Conservation (phyloP, 2,797 vertebrate genomes). For the Toxotes lorentzi region DNA sequence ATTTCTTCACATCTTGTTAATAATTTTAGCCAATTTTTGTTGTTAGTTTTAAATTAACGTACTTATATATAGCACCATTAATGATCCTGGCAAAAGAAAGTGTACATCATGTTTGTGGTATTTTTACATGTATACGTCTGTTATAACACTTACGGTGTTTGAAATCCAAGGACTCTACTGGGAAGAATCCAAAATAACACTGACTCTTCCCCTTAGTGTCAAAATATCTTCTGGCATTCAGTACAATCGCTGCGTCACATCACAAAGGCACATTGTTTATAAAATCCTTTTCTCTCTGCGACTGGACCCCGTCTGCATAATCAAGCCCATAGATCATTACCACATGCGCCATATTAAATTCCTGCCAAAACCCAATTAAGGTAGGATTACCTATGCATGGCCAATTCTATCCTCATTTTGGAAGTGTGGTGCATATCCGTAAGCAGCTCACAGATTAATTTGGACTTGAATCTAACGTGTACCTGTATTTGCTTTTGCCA, state of each 20-base stretch:
- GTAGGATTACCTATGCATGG: constrained; percentile 73
- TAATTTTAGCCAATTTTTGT: too few relatives aligned
- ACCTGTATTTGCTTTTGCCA: constrained; percentile 45
- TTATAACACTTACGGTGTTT: not conserved
- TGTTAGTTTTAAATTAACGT: too few relatives aligned
- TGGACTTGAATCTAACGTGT: constrained; percentile 36
- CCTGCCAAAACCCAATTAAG: constrained; percentile 71
- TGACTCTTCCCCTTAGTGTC: not conserved
- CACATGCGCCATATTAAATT: constrained; percentile 66
- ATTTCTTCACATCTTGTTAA: too few relatives aligned
- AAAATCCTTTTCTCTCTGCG: constrained; percentile 41
- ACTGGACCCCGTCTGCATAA: constrained; percentile 57
- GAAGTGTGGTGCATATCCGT: constrained; percentile 42
- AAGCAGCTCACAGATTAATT: constrained; percentile 53
- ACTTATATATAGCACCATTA: too few relatives aligned
- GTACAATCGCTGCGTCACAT: constrained; percentile 20
- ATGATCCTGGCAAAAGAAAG: not conserved
- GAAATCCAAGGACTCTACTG: not conserved
- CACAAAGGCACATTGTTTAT: constrained; percentile 46
- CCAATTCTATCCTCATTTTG: constrained; percentile 69
- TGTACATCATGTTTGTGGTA: not conserved
- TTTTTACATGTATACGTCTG: not conserved
- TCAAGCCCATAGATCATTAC: constrained; percentile 70
- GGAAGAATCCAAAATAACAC: constrained; percentile 13
- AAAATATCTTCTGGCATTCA: constrained; percentile 15